phyloP scores from a whole-genome alignment of 2,113 vertebrate species.

The Leucosticte australis region DNA sequence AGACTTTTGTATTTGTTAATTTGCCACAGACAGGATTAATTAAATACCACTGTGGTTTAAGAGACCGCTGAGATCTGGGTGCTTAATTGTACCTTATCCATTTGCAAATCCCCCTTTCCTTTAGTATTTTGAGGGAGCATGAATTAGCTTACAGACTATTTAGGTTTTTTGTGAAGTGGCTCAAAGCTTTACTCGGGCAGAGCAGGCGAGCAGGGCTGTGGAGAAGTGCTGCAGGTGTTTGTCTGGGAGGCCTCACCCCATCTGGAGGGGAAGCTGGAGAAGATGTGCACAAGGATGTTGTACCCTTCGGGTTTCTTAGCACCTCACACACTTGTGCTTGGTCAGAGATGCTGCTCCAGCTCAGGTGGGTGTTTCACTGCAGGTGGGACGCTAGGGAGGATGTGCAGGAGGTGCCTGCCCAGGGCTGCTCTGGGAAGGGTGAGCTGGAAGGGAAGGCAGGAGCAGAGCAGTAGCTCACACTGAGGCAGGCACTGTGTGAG shows the following conservation, averaged over 20 bases:
- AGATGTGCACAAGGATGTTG: background rate
- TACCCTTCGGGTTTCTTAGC: background rate
- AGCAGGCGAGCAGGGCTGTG: background rate
- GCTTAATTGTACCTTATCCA: background rate
- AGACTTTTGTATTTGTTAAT: background rate
- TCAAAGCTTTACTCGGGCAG: background rate
- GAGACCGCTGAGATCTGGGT: background rate
- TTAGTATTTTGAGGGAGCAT: background rate
- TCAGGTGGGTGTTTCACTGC: background rate
- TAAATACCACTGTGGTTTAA: background rate
- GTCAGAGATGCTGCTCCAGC: background rate
- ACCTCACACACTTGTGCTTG: background rate
- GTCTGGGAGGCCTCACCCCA: background rate
- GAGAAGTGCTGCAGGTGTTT: background rate
- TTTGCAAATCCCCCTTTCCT: background rate
- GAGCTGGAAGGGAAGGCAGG: background rate
- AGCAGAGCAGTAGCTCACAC: background rate
- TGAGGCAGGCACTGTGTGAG: background rate
- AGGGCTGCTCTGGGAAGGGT: background rate
- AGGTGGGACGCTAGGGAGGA: rapidly evolving
- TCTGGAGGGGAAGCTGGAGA: background rate
- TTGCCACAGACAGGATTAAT: background rate
- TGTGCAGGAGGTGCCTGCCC: rapidly evolving
- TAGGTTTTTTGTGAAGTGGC: background rate
- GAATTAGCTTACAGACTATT: background rate